A percentile compares a stretch with the other conserved stretches of the same genome.
Conservation (phyloP, 2,797 vertebrate genomes). For the Notolepis coatsorum region DNA sequence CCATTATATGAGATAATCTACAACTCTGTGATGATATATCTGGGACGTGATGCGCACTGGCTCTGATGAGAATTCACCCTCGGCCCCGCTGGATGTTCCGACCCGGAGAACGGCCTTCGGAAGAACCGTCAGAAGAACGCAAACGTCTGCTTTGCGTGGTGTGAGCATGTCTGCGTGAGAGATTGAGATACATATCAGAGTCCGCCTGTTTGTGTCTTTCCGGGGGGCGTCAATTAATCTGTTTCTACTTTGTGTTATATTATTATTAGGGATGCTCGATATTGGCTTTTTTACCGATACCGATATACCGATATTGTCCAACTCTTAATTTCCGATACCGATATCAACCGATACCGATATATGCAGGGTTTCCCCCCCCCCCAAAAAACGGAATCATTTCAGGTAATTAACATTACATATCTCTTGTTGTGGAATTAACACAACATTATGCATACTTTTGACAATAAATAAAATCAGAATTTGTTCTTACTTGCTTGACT, state of each 20-base stretch:
- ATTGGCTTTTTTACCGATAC: no score
- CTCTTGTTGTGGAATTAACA: no score
- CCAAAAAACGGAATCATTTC: no score
- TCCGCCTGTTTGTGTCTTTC: constrained; percentile 17
- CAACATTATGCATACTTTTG: no score
- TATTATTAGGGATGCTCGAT: no score
- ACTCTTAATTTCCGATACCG: no score
- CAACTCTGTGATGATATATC: constrained; percentile 71
- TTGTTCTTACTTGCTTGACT: no score
- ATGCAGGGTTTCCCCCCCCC: no score
- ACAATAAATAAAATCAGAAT: no score
- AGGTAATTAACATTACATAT: no score
- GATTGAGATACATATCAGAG: constrained; percentile 4
- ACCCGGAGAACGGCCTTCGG: constrained; percentile 50
- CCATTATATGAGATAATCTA: constrained; percentile 78
- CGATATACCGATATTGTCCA: no score
- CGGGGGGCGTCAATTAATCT: constrained; percentile 60
- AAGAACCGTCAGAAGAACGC: constrained; percentile 36
- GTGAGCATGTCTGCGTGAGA: not conserved
- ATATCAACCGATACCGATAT: no score
- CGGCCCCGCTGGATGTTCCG: constrained; percentile 61
- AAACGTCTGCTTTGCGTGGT: constrained; percentile 22
- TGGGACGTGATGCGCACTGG: constrained; percentile 58
- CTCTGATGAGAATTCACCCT: constrained; percentile 74
- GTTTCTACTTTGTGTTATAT: constrained; percentile 41